These are phyloP conservation scores for Potamarius usumacintae DNA, from an alignment of 2,113 vertebrate genomes.

Conservation along the genomic window DNA sequence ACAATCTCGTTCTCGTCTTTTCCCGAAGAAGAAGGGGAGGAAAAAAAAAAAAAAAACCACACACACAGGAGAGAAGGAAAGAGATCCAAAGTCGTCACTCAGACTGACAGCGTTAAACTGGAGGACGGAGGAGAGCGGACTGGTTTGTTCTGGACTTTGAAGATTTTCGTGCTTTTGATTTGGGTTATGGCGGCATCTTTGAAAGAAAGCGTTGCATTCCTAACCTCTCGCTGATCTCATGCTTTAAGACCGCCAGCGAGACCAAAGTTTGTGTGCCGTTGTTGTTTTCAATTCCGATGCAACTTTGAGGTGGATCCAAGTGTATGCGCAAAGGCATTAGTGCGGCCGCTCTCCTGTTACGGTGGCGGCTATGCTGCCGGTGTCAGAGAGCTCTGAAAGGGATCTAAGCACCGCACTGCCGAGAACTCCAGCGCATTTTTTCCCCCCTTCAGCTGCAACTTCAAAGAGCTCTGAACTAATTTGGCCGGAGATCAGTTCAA, in stretches of 20 bases:
- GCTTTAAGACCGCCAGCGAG: constrained; percentile 49
- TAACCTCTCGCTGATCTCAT: constrained; percentile 57
- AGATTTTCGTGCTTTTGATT: constrained; percentile 50
- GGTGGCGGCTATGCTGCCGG: constrained; percentile 45
- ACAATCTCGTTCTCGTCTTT: constrained; percentile 48
- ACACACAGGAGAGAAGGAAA: constrained; percentile 9
- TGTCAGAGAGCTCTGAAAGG: constrained; percentile 44
- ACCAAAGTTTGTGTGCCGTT: constrained; percentile 53
- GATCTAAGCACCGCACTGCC: constrained; percentile 6
- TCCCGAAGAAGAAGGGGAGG: constrained; percentile 24
- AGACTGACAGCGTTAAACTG: constrained; percentile 9
- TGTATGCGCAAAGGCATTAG: constrained; percentile 41
- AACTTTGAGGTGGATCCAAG: constrained; percentile 64
- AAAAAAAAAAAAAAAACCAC: background rate
- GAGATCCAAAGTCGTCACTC: constrained; percentile 36
- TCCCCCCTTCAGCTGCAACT: constrained; percentile 52
- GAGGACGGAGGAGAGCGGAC: background rate
- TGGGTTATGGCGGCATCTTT: constrained; percentile 22
- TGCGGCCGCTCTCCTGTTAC: constrained; percentile 45
- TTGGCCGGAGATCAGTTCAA: constrained; percentile 60
- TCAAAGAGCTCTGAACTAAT: constrained; percentile 61
- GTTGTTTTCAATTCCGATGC: constrained; percentile 53
- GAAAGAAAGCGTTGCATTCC: constrained; percentile 45
- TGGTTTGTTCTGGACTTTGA: constrained; percentile 54
- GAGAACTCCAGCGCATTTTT: constrained; percentile 47